A percentile compares a stretch with the other conserved stretches of the same genome.
Conservation (phyloP, 2,888 invertebrate genomes). For the Muschampia plurimacula region DNA sequence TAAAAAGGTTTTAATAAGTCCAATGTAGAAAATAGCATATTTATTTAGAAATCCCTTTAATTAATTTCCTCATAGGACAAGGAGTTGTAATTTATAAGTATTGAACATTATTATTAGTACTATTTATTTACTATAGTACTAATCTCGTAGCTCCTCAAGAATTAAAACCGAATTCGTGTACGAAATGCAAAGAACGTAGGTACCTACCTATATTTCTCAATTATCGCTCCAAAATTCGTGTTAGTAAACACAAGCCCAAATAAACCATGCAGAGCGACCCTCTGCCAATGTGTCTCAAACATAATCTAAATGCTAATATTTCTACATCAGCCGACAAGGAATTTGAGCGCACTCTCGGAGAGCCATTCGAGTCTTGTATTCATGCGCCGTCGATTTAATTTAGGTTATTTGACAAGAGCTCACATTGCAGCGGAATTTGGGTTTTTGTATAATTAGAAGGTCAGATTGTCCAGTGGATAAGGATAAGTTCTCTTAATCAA, state of each 20-base stretch:
- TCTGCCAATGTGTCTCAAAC: slow-evolving; percentile 59
- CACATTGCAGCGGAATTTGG: background rate
- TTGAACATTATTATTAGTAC: too few species aligned
- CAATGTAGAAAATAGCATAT: too few species aligned
- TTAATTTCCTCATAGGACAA: too few species aligned
- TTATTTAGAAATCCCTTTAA: too few species aligned
- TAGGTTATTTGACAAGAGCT: slow-evolving; percentile 1
- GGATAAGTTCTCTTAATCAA: too few species aligned
- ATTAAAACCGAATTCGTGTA: too few species aligned
- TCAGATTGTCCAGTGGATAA: background rate
- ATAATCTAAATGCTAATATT: slow-evolving; percentile 81
- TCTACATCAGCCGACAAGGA: slow-evolving; percentile 60
- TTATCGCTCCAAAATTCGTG: slow-evolving; percentile 21
- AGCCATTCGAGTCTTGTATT: slow-evolving; percentile 28
- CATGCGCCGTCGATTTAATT: slow-evolving; percentile 16
- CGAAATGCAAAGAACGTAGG: slow-evolving; percentile 7
- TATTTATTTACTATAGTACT: too few species aligned
- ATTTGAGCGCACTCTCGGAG: slow-evolving; percentile 43
- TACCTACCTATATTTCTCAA: slow-evolving; percentile 9
- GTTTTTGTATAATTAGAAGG: background rate
- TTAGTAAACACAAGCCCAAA: slow-evolving; percentile 24
- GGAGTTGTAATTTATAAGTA: too few species aligned
- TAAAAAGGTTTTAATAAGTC: too few species aligned
- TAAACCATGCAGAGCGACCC: slow-evolving; percentile 20
- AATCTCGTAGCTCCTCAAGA: too few species aligned